Conservation (phyloP, 2,113 vertebrate species). For the Phyllostomus discolor region DNA sequence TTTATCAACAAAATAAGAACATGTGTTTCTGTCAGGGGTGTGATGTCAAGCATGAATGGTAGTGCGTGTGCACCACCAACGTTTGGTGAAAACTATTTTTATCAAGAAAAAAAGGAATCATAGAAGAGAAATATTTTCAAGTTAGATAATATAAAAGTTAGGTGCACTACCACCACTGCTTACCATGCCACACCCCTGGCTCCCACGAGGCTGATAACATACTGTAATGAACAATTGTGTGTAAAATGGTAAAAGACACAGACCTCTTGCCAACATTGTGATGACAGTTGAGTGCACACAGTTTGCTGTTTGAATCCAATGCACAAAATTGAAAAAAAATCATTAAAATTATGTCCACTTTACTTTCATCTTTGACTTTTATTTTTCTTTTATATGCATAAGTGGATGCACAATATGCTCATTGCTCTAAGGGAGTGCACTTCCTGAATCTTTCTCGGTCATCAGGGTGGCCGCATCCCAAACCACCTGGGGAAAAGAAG, state of each 20-base stretch:
- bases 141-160: conserved; percentile 88
- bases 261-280: conserved; percentile 95
- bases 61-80: conserved; percentile 88
- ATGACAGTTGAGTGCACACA: conserved; percentile 94
- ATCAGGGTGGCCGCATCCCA: neutral
- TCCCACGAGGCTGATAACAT: conserved; percentile 88
- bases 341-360: conserved; percentile 82
- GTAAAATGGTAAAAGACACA: conserved; percentile 93
- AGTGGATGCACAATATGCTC: neutral
- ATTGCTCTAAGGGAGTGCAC: neutral
- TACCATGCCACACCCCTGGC: conserved; percentile 88
- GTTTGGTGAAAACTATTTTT: conserved; percentile 98
- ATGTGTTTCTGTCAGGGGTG: conserved; percentile 83
- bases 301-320: conserved; percentile 96
- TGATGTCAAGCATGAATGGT: conserved; percentile 88
- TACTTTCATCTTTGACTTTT: conserved; percentile 79
- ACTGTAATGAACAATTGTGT: conserved; percentile 91
- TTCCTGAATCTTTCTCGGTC: neutral
- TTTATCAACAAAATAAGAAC: conserved; percentile 95
- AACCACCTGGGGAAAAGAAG: neutral
- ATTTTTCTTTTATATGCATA: conserved; percentile 60
- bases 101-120: conserved; percentile 93
- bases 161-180: conserved; percentile 88
- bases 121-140: conserved; percentile 98
- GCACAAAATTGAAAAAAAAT: conserved; percentile 90